phyloP scores from a whole-genome alignment of 1,140 invertebrate genomes.

The Melipona quadrifasciata region DNA sequence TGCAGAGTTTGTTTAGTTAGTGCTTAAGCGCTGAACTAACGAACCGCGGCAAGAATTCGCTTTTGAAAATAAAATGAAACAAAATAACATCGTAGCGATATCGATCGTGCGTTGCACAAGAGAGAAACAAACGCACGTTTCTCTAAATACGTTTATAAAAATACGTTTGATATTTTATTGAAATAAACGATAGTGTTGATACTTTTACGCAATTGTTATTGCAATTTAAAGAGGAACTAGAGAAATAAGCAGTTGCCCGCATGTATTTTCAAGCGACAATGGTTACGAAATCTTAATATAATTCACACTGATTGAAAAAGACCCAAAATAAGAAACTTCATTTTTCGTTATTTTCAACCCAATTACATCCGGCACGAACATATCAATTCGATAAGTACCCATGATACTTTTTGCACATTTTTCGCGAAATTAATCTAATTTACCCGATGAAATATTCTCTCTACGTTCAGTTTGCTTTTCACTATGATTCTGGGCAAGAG shows the following conservation, averaged over 20 bases:
- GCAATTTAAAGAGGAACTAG: background rate
- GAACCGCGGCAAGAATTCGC: constrained; percentile 1
- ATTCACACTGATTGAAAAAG: too few species aligned
- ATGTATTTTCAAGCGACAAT: too few species aligned
- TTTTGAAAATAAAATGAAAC: constrained; percentile 8
- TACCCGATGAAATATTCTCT: background rate
- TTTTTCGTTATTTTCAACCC: too few species aligned
- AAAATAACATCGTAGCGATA: background rate
- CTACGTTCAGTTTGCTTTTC: background rate
- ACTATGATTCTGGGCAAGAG: background rate
- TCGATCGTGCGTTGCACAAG: background rate
- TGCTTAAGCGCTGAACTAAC: background rate
- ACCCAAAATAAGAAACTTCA: too few species aligned
- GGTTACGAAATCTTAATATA: too few species aligned
- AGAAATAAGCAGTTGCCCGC: too few species aligned
- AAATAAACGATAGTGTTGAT: background rate
- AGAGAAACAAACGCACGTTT: background rate
- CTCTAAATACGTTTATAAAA: background rate
- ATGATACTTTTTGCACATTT: background rate
- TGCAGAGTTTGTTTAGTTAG: constrained; percentile 3
- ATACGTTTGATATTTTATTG: background rate
- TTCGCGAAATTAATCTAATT: background rate
- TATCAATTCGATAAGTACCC: background rate
- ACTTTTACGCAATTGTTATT: background rate
- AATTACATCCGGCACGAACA: too few species aligned